A percentile compares a stretch with the other conserved stretches of the same genome.
Evolutionary conservation across 1,140 invertebrate species (phyloP).

Genomic region (Caenorhabditis inopinata): DNA sequence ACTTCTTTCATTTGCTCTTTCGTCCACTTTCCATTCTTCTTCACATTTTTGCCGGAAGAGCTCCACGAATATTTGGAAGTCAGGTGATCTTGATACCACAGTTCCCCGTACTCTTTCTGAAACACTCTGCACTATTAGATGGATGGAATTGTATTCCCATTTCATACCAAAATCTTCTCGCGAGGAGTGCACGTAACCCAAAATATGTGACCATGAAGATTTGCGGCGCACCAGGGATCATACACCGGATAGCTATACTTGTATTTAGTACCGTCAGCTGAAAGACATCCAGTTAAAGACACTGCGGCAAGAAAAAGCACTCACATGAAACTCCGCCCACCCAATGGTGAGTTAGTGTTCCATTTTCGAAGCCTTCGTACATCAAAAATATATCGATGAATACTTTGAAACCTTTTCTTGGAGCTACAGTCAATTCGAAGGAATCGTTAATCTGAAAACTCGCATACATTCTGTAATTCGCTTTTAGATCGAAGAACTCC

Average conservation of each 20-base stretch:
- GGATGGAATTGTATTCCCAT: not conserved
- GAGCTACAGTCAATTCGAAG: slow-evolving; percentile 11
- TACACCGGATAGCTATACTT: slow-evolving; percentile 7
- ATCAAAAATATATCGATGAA: slow-evolving; percentile 34
- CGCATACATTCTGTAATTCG: not conserved
- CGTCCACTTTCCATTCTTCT: slow-evolving; percentile 19
- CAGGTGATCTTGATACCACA: slow-evolving; percentile 12
- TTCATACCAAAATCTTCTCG: not conserved
- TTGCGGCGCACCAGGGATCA: slow-evolving; percentile 12
- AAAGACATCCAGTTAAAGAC: too few species aligned
- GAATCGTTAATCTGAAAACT: slow-evolving; percentile 4
- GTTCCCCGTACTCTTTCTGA: slow-evolving; percentile 11
- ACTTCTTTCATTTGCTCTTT: slow-evolving; percentile 35
- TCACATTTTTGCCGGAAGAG: slow-evolving; percentile 9
- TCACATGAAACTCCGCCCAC: not conserved
- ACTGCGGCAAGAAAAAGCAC: too few species aligned
- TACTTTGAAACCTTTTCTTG: not conserved
- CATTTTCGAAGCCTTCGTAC: slow-evolving; percentile 4
- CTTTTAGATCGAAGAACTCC: too few species aligned
- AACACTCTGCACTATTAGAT: not conserved
- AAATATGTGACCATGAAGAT: not conserved
- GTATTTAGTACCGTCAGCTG: slow-evolving; percentile 29
- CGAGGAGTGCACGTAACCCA: not conserved
- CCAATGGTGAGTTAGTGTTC: not conserved
- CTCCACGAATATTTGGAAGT: slow-evolving; percentile 32